Evolutionary conservation across 2,797 vertebrate genomes (phyloP).

Genomic region (Okamejei kenojei): DNA sequence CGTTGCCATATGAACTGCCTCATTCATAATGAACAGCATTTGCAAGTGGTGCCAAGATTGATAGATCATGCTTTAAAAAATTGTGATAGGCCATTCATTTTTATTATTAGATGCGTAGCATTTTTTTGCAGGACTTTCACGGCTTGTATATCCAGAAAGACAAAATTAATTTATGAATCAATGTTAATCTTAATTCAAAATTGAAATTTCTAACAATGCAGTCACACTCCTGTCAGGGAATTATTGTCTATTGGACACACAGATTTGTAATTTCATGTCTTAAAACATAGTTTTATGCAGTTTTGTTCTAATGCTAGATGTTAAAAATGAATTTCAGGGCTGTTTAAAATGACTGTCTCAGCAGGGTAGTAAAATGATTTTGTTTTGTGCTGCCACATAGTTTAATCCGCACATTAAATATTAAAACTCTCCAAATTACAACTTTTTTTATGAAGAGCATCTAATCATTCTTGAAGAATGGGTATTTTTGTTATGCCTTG

Average conservation of each 20-base stretch:
- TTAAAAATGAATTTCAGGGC: not conserved
- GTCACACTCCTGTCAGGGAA: constrained; percentile 46
- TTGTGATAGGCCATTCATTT: constrained; percentile 84
- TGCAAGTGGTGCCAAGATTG: constrained; percentile 65
- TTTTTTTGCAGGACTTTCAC: constrained; percentile 69
- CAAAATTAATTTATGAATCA: constrained; percentile 74
- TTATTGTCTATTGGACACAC: constrained; percentile 47
- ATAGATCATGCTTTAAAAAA: constrained; percentile 77
- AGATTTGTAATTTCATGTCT: constrained; percentile 42
- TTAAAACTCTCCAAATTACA: constrained; percentile 19
- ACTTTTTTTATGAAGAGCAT: not conserved
- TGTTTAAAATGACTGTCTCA: not conserved
- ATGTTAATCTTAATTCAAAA: constrained; percentile 67
- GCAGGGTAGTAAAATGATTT: not conserved
- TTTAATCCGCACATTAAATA: not conserved
- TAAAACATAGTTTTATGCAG: not conserved
- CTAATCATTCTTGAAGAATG: not conserved
- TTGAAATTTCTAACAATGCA: constrained; percentile 46
- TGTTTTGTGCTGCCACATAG: not conserved
- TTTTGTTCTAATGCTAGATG: not conserved
- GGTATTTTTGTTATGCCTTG: constrained; percentile 23
- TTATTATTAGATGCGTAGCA: constrained; percentile 77
- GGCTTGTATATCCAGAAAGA: constrained; percentile 67
- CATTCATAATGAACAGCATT: constrained; percentile 67
- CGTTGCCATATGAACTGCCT: constrained; percentile 61